Conservation (phyloP, 2,113 vertebrate species). For the Zeus faber region DNA sequence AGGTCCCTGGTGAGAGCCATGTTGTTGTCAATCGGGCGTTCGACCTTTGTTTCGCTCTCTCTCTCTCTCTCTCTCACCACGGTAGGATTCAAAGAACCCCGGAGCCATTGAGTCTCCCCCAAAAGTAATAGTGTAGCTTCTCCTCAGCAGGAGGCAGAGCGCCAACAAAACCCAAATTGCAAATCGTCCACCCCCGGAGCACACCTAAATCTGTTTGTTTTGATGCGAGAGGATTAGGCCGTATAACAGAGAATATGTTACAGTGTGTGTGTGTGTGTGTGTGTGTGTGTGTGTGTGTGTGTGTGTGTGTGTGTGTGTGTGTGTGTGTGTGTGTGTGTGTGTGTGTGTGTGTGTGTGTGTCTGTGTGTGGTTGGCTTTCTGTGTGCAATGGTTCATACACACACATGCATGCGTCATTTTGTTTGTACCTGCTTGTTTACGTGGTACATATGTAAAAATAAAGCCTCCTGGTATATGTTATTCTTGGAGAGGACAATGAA, state of each 20-base stretch:
- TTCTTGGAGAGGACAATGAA: no score
- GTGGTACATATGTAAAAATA: no score
- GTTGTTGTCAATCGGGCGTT: slow-evolving; percentile 29
- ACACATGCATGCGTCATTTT: slow-evolving; percentile 24
- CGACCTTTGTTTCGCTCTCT: background rate
- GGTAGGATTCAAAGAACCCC: slow-evolving; percentile 46
- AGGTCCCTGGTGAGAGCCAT: slow-evolving; percentile 23
- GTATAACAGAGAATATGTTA: background rate
- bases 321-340: background rate
- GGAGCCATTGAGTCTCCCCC: slow-evolving; percentile 54
- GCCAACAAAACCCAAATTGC: slow-evolving; percentile 21
- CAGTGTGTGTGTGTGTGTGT: background rate
- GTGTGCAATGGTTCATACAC: no score
- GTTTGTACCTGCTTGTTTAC: slow-evolving; percentile 19
- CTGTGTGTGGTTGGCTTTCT: background rate
- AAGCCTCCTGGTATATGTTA: no score
- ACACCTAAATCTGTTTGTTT: no score
- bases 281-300: background rate
- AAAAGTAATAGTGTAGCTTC: slow-evolving; percentile 57
- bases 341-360: background rate
- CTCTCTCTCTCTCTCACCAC: slow-evolving; percentile 8
- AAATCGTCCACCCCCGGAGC: no score
- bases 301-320: background rate
- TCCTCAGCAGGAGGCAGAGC: slow-evolving; percentile 28
- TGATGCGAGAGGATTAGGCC: no score